Base-by-base conservation (phyloP, 2,797 vertebrate genomes). In the Cirrhinus mrigala region DNA sequence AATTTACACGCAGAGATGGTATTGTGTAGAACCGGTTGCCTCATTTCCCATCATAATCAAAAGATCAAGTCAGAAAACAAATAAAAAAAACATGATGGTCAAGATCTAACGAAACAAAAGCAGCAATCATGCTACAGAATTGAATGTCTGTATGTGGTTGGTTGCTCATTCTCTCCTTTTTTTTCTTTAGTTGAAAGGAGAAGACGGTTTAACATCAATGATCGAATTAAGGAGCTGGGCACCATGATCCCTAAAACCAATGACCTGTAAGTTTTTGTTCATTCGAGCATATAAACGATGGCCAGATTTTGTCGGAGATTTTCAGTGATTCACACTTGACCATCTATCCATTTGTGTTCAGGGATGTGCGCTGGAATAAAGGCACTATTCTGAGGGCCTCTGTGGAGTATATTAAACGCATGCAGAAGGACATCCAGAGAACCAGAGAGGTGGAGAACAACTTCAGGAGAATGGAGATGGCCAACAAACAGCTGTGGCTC, bases 361-460 rank as follows among this genome's bases (percentile, higher is more conserved):
- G 98, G 89, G 98, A 99, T 0, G 97, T 98, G 79, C 98, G 98
- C 93, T 99, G 98, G 98, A 99, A 99, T 94, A 99, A 99, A 92
- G 98, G 98, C 87, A 99, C 98, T 16, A 99, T 99, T 90, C 93
- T 99, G 87, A 96, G 97, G 89, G 98, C 98, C 0, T 99, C 98
- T 0, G 98, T 99, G 5, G 98, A 99, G 0, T 99, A 99, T 89
- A 99, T 99, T 92, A 98, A 97, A 92, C 96, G 97, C 88, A 99
- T 99, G 97, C 98, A 99, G 95, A 99, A 99, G 90, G 98, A 99
- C 78, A 91, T 96, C 74, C 97, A 98, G 89, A 95, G 96, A 92
- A 97, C 96, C 76, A 94, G 97, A 86, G 98, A 99, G 90, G 96
- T 98, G 87, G 98, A 99, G 93, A 97, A 89, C 84, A 98, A 98